These are phyloP conservation scores for Prunella strophiata DNA, from an alignment of 2,797 vertebrate species.

Conservation along the genomic window DNA sequence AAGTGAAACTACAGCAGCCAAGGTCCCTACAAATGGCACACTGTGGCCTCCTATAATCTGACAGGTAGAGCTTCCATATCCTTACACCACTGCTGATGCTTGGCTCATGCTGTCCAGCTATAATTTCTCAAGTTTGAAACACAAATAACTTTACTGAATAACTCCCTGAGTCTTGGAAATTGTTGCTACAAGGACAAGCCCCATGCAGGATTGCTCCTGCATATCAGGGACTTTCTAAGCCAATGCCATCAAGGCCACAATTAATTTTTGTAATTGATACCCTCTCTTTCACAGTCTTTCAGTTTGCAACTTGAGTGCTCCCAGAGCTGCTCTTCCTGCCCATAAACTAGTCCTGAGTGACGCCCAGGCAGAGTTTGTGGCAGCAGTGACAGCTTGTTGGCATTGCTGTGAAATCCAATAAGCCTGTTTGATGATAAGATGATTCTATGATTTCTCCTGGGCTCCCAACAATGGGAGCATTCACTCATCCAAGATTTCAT, in stretches of 20 bases:
- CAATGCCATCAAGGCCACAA: neutral
- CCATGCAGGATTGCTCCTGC: neutral
- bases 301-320: neutral
- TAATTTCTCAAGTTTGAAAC: neutral
- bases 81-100: neutral
- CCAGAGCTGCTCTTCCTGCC: neutral
- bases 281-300: neutral
- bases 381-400: conserved; percentile 16
- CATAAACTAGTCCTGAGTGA: neutral
- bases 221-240: neutral
- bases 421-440: conserved; percentile 40
- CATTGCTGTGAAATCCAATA: conserved; percentile 22
- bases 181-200: neutral
- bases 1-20: neutral
- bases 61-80: neutral
- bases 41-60: neutral
- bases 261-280: neutral
- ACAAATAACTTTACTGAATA: neutral
- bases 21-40: neutral
- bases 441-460: conserved; percentile 38
- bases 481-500: conserved; percentile 19
- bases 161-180: neutral
- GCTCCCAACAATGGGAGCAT: conserved; percentile 30
- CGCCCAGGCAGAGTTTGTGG: neutral
- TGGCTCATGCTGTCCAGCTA: neutral